A percentile compares a stretch with the other conserved stretches of the same genome.
phyloP scores from a whole-genome alignment of 2,888 invertebrate species.

The Drosophila nr. perissopoda region DNA sequence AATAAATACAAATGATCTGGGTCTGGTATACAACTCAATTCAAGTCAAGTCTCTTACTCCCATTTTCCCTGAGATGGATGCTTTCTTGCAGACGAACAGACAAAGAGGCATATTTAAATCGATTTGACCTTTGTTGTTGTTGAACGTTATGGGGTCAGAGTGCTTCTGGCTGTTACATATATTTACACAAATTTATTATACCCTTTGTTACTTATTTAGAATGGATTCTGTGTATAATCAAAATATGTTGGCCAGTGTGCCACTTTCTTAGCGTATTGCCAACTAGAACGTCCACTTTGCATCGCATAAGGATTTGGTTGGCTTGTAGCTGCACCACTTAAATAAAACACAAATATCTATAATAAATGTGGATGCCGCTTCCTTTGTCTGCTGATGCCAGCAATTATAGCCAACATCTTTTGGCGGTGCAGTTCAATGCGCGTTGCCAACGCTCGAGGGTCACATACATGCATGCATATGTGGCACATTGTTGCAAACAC shows the following conservation, averaged over 20 bases:
- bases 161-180: neutral
- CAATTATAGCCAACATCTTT: constrained; percentile 45
- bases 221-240: neutral
- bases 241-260: constrained; percentile 67
- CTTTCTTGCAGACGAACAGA: neutral
- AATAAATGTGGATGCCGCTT: constrained; percentile 27
- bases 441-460: constrained; percentile 65
- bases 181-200: neutral
- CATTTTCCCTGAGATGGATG: neutral
- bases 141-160: neutral
- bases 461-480: constrained; percentile 43
- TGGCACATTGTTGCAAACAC: constrained; percentile 43
- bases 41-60: neutral
- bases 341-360: constrained; percentile 27
- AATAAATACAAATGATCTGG: neutral
- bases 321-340: constrained; percentile 20
- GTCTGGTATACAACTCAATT: neutral
- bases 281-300: constrained; percentile 73
- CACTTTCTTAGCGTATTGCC: constrained; percentile 63
- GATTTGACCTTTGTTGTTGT: neutral
- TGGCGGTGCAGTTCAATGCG: constrained; percentile 70
- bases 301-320: constrained; percentile 58
- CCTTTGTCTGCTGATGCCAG: constrained; percentile 30
- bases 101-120: neutral
- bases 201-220: neutral